phyloP scores from a whole-genome alignment of 2,113 vertebrate genomes.

The Aphyosemion australe region DNA sequence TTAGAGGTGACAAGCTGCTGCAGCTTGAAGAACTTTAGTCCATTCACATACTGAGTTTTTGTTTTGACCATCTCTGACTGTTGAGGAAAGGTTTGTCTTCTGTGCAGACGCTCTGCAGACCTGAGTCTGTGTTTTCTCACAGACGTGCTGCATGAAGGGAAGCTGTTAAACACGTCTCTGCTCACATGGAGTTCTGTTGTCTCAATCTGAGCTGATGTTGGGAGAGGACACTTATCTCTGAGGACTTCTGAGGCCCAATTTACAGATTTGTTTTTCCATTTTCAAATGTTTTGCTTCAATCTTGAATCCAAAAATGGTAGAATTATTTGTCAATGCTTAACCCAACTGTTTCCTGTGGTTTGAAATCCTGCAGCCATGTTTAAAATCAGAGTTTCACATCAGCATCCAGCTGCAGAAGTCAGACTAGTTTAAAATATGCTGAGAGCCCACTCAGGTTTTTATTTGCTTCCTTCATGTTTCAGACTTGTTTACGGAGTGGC shows the following conservation, averaged over 20 bases:
- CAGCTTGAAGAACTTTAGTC: too few species aligned
- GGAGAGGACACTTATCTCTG: slow-evolving; percentile 21
- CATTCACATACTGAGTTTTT: not conserved
- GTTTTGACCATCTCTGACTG: slow-evolving; percentile 6
- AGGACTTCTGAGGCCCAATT: slow-evolving; percentile 1
- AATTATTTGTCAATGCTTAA: too few species aligned
- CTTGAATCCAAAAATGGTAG: not conserved
- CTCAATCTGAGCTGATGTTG: slow-evolving; percentile 28
- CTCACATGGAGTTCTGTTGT: slow-evolving; percentile 33
- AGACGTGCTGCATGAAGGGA: slow-evolving; percentile 44
- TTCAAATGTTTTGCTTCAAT: not conserved
- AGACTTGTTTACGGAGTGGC: slow-evolving; percentile 49
- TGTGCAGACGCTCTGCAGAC: slow-evolving; percentile 65
- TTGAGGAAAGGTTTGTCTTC: slow-evolving; percentile 45
- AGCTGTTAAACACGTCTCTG: slow-evolving; percentile 47
- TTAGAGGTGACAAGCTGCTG: too few species aligned
- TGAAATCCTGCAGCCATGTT: not conserved
- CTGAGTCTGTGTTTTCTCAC: slow-evolving; percentile 67
- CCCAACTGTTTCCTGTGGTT: too few species aligned
- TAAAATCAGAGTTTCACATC: not conserved
- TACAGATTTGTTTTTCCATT: not conserved
- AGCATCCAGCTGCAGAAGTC: not conserved
- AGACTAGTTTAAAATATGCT: not conserved
- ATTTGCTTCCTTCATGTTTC: slow-evolving; percentile 29
- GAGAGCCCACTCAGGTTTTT: not conserved